A percentile compares a stretch with the other conserved stretches of the same genome.
Conservation (phyloP, 92 coral and sea anemone species). For the Hydrozoanthus gracilis region DNA sequence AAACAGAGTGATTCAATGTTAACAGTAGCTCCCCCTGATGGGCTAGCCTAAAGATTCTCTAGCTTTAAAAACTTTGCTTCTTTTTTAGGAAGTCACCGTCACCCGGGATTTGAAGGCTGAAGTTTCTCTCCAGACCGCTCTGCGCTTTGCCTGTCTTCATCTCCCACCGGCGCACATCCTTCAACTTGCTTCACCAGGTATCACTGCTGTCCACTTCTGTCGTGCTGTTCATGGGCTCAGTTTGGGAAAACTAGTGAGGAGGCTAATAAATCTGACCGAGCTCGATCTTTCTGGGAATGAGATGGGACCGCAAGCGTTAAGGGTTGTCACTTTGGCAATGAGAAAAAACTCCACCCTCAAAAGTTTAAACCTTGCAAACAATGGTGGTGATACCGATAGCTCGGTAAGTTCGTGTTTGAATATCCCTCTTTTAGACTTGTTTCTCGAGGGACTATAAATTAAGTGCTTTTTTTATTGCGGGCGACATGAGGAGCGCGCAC, state of each 20-base stretch:
- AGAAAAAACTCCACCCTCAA: constrained; percentile 53
- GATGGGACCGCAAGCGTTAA: constrained; percentile 74
- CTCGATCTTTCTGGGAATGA: constrained; percentile 69
- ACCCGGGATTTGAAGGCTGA: constrained; percentile 43
- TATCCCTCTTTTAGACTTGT: too few species aligned
- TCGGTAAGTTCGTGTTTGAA: constrained; percentile 59
- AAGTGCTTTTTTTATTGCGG: too few species aligned
- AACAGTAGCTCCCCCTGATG: too few species aligned
- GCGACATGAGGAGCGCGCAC: too few species aligned
- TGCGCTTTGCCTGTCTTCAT: constrained; percentile 66
- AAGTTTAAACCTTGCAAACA: constrained; percentile 67
- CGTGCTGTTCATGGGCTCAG: constrained; percentile 53
- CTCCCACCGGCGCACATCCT: constrained; percentile 64
- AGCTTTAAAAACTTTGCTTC: too few species aligned
- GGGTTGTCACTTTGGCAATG: constrained; percentile 70
- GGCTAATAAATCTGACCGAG: constrained; percentile 53
- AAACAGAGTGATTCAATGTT: too few species aligned
- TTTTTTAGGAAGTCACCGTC: not conserved
- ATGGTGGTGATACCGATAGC: constrained; percentile 70
- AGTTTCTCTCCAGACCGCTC: constrained; percentile 47
- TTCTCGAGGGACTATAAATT: too few species aligned
- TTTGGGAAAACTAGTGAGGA: constrained; percentile 33
- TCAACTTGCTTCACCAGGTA: constrained; percentile 55
- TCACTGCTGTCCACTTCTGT: constrained; percentile 53
- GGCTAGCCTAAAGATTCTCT: too few species aligned